Evolutionary conservation across 2,113 vertebrate genomes (phyloP).

Genomic region (Lanius ludovicianus): DNA sequence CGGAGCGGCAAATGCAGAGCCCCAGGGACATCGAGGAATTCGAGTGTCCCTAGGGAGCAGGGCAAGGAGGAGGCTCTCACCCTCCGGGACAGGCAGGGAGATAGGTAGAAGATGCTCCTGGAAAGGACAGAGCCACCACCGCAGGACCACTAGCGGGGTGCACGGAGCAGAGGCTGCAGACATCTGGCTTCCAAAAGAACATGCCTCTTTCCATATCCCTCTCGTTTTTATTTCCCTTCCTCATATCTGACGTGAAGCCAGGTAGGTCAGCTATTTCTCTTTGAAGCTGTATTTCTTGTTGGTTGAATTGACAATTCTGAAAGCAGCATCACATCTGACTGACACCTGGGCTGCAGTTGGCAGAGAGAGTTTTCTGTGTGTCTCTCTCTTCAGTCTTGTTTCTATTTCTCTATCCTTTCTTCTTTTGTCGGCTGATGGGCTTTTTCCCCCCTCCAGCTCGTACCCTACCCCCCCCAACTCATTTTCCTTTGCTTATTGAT

Average conservation of each 20-base stretch:
- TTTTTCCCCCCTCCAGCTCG: rapidly evolving
- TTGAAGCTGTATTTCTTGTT: neutral
- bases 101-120: neutral
- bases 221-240: neutral
- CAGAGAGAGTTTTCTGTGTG: neutral
- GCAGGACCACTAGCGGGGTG: neutral
- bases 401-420: neutral
- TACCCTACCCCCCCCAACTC: rapidly evolving
- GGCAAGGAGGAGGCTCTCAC: neutral
- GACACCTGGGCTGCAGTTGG: neutral
- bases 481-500: neutral
- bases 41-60: neutral
- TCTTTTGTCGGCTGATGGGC: rapidly evolving
- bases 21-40: neutral
- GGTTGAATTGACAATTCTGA: neutral
- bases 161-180: neutral
- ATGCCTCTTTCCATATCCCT: neutral
- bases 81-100: neutral
- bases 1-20: neutral
- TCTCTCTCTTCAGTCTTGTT: neutral
- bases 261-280: neutral
- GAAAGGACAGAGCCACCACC: neutral
- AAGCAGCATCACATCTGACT: neutral
- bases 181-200: neutral
- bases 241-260: neutral